Base-by-base conservation (phyloP, 2,888 invertebrate genomes). In the Agapetus fuscipes region DNA sequence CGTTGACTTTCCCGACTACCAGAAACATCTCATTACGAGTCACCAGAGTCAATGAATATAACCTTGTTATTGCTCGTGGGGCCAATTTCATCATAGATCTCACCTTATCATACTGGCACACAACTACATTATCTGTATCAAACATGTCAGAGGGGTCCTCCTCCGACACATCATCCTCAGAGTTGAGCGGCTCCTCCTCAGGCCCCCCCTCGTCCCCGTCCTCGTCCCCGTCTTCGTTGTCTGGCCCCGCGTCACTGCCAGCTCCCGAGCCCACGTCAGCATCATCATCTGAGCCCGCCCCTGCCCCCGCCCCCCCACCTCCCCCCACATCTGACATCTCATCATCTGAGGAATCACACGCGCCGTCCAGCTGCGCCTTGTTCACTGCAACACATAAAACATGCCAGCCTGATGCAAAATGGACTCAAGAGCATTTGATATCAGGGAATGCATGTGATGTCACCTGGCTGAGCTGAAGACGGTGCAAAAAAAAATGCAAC, bases 101-200 rank as follows among this genome's bases (percentile, higher is more conserved):
- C 60, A 88, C 89, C 76, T 98, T 98, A 68, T 98, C 98, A 68
- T 97, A 98, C 65, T 98, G 98, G 63, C 98, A 99, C 43, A 98
- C 97, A 46, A 99, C 93, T 41, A 98, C 96, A 72, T 98, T 97
- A 53, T 98, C 97, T 28, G 97, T 95, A 55, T 98, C 97, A 69
- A 97, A 98, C 59, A 97, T 76, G 61, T 96, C 95, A 46, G 83
- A 75, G 0, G 90, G 84, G 57, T 94, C 89, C 55, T 95, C 96
- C 59, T 96, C 96, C 33, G 95, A 95, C 4, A 96, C 94, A 67
- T 97, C 96, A 65, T 97, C 97, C 54, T 83, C 93, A 3, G 94
- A 94, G 63, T 96, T 96, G 1, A 97, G 68, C 0, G 96, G 96
- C 57, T 96, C 95, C 71, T 95, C 74, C 49, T 74, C 74, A 1